Conservation (phyloP, 2,888 invertebrate species). For the Hybos culiciformis region DNA sequence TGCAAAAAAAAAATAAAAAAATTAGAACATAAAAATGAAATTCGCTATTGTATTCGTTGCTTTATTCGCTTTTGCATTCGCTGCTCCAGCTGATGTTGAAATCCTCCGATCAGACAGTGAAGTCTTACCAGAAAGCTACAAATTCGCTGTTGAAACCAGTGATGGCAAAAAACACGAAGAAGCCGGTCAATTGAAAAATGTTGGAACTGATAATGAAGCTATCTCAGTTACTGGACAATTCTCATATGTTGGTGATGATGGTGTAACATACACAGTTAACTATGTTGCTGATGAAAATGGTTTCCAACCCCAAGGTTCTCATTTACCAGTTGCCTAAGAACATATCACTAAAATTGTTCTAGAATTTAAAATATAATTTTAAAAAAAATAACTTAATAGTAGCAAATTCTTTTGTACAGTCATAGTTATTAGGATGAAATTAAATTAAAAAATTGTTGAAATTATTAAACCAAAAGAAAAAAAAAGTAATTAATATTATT, state of each 20-base stretch:
- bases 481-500: no score
- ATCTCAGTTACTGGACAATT: slow-evolving; percentile 40
- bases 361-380: no score
- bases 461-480: no score
- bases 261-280: slow-evolving; percentile 43
- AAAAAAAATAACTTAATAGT: no score
- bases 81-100: slow-evolving; percentile 16
- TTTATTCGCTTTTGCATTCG: slow-evolving; percentile 20
- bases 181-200: slow-evolving; percentile 39
- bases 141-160: slow-evolving; percentile 36
- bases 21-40: slow-evolving; percentile 1
- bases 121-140: slow-evolving; percentile 42
- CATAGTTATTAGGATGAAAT: no score
- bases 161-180: slow-evolving; percentile 41
- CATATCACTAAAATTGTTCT: no score
- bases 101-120: slow-evolving; percentile 27
- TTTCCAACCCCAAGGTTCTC: slow-evolving; percentile 38
- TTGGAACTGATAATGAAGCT: slow-evolving; percentile 41
- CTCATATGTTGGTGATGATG: slow-evolving; percentile 43
- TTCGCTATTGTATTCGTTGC: slow-evolving; percentile 16
- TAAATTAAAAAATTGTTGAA: no score
- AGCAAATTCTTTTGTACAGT: no score
- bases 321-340: slow-evolving; percentile 34
- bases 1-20: no score
- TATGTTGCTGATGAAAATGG: slow-evolving; percentile 33